Evolutionary conservation across 1,140 invertebrate genomes (phyloP), one percentile per base, ranked within the genome.

Genomic region (Batillaria attramentaria): DNA sequence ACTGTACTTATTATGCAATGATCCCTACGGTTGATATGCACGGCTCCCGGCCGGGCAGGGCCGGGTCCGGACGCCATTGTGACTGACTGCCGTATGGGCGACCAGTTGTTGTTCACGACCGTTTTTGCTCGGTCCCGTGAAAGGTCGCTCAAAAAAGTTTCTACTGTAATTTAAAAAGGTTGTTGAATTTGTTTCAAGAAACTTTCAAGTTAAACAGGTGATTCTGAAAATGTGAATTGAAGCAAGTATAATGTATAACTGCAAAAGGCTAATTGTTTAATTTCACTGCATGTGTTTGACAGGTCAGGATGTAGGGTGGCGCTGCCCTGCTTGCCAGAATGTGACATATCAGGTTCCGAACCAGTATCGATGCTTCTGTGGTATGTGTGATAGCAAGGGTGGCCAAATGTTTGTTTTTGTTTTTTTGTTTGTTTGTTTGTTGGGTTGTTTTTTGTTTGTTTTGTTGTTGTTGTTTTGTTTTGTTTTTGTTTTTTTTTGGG

Each of bases 301-400:
- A 82, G 84, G 79, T 88, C 70, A 89, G 93, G 94, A 95, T 66
- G 93, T 92, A 35, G 94, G 94, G 84, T 99, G 97, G 97, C 93
- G 97, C 31, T 99, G 97, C 89, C 97, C 97, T 31, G 86, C 87
- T 3, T 91, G 91, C 80, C 90, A 91, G 79, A 89, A 88, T 50
- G 79, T 84, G 16, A 77, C 80, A 35, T 28, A 81, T 4, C 78
- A 81, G 41, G 79, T 88, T 50, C 91, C 90, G 1, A 86, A 85
- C 69, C 87, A 89, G 68, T 91, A 91, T 65, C 79, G 81, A n/a
- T 91, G 91, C 85, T 91, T 91, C 79, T 91, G 91, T 87, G 87
- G 91, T 84, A 80, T 86, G 87, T 83, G 33, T 68, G 20, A 31
- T 39, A 43, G 57, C n/a, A 31, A 5, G 3, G n/a, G 57, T 62